Evolutionary conservation across 2,888 invertebrate genomes (phyloP), one percentile per base, ranked within the genome.

Genomic region (Anthophora plumipes): DNA sequence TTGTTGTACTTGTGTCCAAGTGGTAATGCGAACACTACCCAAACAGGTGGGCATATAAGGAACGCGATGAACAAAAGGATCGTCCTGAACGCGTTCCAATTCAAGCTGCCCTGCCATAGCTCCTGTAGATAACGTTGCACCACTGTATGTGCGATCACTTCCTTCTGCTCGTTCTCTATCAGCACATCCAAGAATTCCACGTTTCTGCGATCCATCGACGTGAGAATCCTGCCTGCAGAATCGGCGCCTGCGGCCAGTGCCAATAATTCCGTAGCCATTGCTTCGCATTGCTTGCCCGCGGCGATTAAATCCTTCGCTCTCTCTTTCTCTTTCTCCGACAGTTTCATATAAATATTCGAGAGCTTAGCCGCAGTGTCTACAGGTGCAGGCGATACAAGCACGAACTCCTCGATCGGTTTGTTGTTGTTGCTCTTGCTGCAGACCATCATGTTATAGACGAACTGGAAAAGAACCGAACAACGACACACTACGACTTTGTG

Each of bases 161-260:
- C 98, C 93, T 99, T 99, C 93, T 99, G 99, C 93, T 99, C 99
- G 92, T 99, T 98, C 94, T 99, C 99, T 88, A 99, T 99, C 57
- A 99, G 95, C 0, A 99, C 98, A 93, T 99, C 99, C 83, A 99
- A 95, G 94, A 99, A 98, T 91, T 99, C 99, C 25, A 98, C 97
- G 92, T 98, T 99, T 77, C 98, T 95, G 85, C 97, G 96, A 93
- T 99, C 99, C 66, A 98, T 98, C 63, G 99, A 98, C 71, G 99
- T 98, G 54, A 99, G 95, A 80, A 99, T 97, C 89, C 98, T 96
- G 0, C 98, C 99, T 1, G 99, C 98, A 6, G 98, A 98, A 94
- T 99, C 98, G 0, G 98, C 97, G 11, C 98, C 98, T 3, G 99
- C 98, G 0, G 99, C 98, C 67, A 99, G 94, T 0, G 99, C 98